Base-by-base conservation (phyloP, 92 coral and sea anemone species). In the Porites cylindrica region DNA sequence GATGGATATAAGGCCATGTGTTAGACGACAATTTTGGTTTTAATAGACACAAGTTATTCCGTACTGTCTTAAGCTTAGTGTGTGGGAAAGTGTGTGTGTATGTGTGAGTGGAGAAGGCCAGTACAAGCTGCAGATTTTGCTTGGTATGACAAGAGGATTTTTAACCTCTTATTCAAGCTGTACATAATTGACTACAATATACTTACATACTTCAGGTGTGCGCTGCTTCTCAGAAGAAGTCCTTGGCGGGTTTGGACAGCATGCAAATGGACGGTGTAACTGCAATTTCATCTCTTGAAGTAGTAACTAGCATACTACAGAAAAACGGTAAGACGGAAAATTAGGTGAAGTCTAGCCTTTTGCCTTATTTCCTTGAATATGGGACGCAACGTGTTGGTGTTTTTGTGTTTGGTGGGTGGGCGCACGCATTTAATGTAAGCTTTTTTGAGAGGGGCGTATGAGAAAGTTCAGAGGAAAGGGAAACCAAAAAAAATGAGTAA, bases 171-270 rank as follows among this genome's bases (percentile, higher is more conserved):
- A 69, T 69, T 69, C 68, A 51, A 58, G 32, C 24, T 38, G 10
- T 69, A 18, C 26, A 69, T 69, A 13, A 69, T 20, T 47, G 13
- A 12, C 43, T 24, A 32, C 4, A 69, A 69, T 69, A 29, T 24
- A 20, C 53, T 18, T 69, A 32, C 32, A 23, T 51, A 26, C 17
- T 69, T 20, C n/a, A 68, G 89, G 17, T 77, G 61, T 86, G 89
- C 75, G 84, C 84, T 9, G 75, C 89, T 26, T 86, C 89, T 78
- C 77, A 86, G 43, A 77, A 52, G 38, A 86, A 77, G 66, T 76
- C 83, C 3, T 82, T 86, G 58, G 84, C 89, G 16, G 89, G 84
- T 18, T 70, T 78, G n/a, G 78, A 86, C 54, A 86, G 82, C 76
- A 51, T 72, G 10, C 61, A 72, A n/a, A 65, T 66, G 7, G 84